phyloP scores from a whole-genome alignment of 2,113 vertebrate genomes.

The Lepisosteus oculatus region DNA sequence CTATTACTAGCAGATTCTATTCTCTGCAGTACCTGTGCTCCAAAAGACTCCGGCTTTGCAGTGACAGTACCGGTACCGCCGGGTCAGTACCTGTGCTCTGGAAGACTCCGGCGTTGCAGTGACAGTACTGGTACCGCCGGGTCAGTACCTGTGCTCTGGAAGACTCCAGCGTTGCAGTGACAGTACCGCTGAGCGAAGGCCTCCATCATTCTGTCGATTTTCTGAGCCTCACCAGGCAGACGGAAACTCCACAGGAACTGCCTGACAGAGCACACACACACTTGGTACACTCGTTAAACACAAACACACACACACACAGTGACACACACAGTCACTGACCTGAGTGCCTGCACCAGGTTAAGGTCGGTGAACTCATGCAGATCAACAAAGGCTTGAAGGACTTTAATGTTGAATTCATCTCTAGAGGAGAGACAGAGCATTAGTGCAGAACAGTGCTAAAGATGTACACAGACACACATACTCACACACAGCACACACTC shows the following conservation, averaged over 20 bases:
- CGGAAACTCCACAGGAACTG: conserved; percentile 68
- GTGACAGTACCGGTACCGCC: too few species aligned
- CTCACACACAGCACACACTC: too few species aligned
- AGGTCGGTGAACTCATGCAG: conserved; percentile 67
- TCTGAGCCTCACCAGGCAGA: conserved; percentile 65
- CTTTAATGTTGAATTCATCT: conserved; percentile 62
- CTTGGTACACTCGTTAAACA: too few species aligned
- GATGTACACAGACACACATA: too few species aligned
- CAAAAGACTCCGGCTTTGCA: too few species aligned
- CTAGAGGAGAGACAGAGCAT: conserved; percentile 25
- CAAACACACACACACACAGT: not conserved
- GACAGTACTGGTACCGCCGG: conserved; percentile 23
- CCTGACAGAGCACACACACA: conserved; percentile 28
- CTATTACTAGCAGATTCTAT: too few species aligned
- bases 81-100: too few species aligned
- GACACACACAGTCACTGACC: conserved; percentile 39
- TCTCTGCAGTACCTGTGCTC: too few species aligned
- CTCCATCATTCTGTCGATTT: conserved; percentile 70
- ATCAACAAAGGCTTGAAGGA: conserved; percentile 65
- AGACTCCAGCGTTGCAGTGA: conserved; percentile 58
- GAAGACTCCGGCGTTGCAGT: too few species aligned
- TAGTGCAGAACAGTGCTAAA: too few species aligned
- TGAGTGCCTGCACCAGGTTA: conserved; percentile 65
- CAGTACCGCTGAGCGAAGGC: conserved; percentile 64
- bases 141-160: conserved; percentile 59